Evolutionary conservation across 2,888 invertebrate genomes (phyloP).

Genomic region (Aricia artaxerxes): DNA sequence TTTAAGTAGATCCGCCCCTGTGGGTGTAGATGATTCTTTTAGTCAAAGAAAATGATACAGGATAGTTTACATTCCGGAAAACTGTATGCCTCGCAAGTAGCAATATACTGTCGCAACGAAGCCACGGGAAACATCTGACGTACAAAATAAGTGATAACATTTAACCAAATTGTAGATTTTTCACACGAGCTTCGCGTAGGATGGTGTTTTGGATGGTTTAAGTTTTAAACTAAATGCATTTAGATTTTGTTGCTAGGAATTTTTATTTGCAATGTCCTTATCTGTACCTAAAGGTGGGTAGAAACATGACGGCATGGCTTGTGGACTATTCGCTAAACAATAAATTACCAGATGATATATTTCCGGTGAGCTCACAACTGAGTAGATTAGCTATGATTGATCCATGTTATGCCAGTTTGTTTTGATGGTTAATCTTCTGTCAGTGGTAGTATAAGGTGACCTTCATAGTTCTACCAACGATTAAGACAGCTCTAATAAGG

Average conservation of each 20-base stretch:
- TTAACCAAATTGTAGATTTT: not conserved
- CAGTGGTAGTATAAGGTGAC: not conserved
- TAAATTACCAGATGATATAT: slow-evolving; percentile 1
- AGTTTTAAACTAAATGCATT: slow-evolving; percentile 17
- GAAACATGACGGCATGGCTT: not conserved
- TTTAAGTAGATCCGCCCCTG: too few relatives aligned
- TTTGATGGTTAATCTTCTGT: not conserved
- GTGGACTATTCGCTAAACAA: not conserved
- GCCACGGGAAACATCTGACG: not conserved
- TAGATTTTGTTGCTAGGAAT: not conserved
- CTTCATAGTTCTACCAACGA: not conserved
- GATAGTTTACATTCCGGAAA: too few relatives aligned
- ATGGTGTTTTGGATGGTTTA: not conserved
- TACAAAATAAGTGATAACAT: not conserved
- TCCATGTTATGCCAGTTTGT: not conserved
- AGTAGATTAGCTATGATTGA: not conserved
- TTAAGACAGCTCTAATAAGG: too few relatives aligned
- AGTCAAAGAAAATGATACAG: too few relatives aligned
- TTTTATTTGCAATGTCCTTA: slow-evolving; percentile 14
- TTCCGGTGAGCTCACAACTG: slow-evolving; percentile 5
- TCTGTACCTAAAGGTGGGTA: not conserved
- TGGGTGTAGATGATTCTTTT: too few relatives aligned
- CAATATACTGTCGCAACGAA: not conserved
- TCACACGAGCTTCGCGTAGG: not conserved
- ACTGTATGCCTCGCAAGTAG: too few relatives aligned